Evolutionary conservation across 2,888 invertebrate species (phyloP).

Genomic region (Heliconius sara): DNA sequence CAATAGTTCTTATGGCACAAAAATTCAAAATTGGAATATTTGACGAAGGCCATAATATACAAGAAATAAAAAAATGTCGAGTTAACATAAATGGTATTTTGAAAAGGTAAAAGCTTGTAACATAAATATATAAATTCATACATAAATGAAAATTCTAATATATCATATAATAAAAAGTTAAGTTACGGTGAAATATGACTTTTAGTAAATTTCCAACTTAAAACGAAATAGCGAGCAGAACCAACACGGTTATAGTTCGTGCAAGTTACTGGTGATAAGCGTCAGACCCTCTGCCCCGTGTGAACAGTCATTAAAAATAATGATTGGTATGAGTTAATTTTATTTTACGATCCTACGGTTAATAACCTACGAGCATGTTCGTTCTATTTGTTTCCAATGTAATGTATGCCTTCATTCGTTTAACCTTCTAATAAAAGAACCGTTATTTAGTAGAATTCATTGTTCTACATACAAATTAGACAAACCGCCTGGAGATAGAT

Average conservation of each 20-base stretch:
- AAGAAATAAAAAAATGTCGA: too few species aligned
- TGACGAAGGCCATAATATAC: neutral
- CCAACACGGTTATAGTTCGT: constrained; percentile 19
- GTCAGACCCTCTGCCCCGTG: constrained; percentile 12
- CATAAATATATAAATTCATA: too few species aligned
- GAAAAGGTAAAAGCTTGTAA: too few species aligned
- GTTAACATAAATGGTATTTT: too few species aligned
- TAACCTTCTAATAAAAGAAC: constrained; percentile 58
- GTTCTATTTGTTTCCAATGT: constrained; percentile 33
- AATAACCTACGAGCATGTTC: constrained; percentile 21
- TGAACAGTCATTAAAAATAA: constrained; percentile 28
- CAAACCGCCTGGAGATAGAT: constrained; percentile 59
- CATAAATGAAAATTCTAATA: neutral
- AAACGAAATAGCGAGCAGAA: constrained; percentile 10
- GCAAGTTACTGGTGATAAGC: constrained; percentile 29
- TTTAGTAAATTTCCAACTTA: neutral
- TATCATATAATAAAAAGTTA: neutral
- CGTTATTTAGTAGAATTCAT: constrained; percentile 59
- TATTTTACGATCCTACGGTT: constrained; percentile 32
- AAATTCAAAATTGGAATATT: neutral
- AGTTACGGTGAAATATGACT: neutral
- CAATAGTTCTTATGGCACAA: neutral
- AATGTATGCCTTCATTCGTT: constrained; percentile 9
- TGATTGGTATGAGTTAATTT: constrained; percentile 27
- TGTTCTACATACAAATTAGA: constrained; percentile 65